Conservation (phyloP, 23 tunicate genomes). For the Ciona savignyi region DNA sequence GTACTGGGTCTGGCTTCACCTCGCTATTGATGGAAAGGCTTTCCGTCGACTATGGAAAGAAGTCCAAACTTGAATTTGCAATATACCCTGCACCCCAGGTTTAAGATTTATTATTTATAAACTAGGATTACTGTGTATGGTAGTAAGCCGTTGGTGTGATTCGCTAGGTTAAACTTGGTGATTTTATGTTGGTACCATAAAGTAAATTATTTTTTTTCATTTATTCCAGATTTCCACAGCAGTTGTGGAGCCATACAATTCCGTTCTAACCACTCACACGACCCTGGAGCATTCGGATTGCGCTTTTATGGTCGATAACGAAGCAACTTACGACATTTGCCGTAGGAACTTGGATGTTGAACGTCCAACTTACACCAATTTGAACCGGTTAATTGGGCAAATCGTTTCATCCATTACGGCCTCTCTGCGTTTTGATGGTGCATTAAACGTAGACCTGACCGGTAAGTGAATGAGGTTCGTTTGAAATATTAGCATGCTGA, state of each 20-base stretch:
- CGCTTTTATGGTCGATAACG: not conserved
- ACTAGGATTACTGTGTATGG: too few species aligned
- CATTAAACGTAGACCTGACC: not conserved
- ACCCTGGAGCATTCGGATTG: not conserved
- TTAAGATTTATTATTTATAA: too few species aligned
- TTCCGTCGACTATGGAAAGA: not conserved
- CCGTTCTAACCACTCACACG: not conserved
- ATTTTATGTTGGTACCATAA: too few species aligned
- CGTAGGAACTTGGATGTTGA: not conserved
- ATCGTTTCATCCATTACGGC: not conserved
- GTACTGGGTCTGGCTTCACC: not conserved
- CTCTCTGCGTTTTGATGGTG: not conserved
- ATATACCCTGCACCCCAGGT: not conserved
- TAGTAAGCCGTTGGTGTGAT: too few species aligned
- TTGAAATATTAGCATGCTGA: too few species aligned
- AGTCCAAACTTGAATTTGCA: not conserved
- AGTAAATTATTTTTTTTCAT: too few species aligned
- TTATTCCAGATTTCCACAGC: not conserved
- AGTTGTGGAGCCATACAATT: not conserved
- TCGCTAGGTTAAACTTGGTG: too few species aligned
- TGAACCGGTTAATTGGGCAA: not conserved
- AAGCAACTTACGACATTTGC: not conserved
- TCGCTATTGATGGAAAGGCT: not conserved
- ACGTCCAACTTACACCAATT: not conserved
- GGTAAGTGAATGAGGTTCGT: too few species aligned